A percentile compares a stretch with the other conserved stretches of the same genome.
Conservation (phyloP, 1,140 invertebrate species). For the Drosophila mojavensis region DNA sequence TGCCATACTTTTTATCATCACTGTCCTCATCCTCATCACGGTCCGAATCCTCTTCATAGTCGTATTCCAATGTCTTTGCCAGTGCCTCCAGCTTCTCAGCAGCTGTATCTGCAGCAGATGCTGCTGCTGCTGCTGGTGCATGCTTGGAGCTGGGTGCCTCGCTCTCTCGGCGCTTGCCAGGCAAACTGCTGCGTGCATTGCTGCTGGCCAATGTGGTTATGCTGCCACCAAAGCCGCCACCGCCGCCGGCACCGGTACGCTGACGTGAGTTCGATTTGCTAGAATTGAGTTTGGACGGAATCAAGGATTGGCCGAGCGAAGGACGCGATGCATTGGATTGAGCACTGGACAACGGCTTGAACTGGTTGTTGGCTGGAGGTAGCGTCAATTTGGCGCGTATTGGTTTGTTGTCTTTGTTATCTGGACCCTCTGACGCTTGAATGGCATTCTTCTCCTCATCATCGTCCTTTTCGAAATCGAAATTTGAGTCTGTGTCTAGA, state of each 20-base stretch:
- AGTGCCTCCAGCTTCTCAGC: constrained; percentile 31
- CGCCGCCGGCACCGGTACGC: constrained; percentile 20
- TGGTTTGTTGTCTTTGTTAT: constrained; percentile 27
- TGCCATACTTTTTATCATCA: constrained; percentile 26
- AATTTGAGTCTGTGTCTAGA: constrained; percentile 59
- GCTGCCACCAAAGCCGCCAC: constrained; percentile 11
- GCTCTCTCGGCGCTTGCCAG: constrained; percentile 44
- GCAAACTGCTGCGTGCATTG: background rate
- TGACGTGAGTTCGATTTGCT: constrained; percentile 23
- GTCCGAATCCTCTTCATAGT: constrained; percentile 64
- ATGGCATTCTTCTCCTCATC: constrained; percentile 45
- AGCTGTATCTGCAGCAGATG: constrained; percentile 32
- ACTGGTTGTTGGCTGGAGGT: constrained; percentile 45
- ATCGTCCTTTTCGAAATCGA: constrained; percentile 64
- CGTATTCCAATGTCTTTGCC: constrained; percentile 49
- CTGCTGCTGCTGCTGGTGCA: constrained; percentile 5
- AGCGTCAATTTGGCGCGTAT: constrained; percentile 48
- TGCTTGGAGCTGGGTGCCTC: constrained; percentile 17
- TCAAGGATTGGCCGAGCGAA: constrained; percentile 42
- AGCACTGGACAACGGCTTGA: constrained; percentile 21
- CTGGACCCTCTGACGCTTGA: background rate
- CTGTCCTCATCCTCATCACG: constrained; percentile 29
- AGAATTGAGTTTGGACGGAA: background rate
- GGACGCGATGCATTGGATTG: constrained; percentile 24
- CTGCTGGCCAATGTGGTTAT: constrained; percentile 1